Evolutionary conservation across 2,113 vertebrate genomes (phyloP).

Genomic region (Paradoxurus hermaphroditus): DNA sequence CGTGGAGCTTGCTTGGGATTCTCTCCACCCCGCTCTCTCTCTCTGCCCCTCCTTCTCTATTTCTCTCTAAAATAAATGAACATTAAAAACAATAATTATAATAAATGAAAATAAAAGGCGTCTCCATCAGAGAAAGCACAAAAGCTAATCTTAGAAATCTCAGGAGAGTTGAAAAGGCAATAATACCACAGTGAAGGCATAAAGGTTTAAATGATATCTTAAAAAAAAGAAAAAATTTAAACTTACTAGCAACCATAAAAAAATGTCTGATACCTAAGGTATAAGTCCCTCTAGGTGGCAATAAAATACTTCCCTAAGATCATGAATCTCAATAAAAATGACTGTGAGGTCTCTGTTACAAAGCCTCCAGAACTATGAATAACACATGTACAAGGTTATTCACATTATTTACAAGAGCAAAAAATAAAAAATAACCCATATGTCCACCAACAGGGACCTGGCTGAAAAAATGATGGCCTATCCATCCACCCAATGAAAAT

Average conservation of each 20-base stretch:
- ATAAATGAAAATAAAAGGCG: neutral
- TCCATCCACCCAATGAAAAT: neutral
- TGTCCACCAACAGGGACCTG: neutral
- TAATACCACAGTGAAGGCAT: neutral
- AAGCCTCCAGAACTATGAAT: neutral
- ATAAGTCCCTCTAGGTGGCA: neutral
- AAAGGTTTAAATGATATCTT: neutral
- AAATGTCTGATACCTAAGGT: neutral
- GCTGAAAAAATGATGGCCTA: neutral
- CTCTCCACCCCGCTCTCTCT: too few species aligned
- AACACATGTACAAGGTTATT: neutral
- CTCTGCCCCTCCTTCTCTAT: too few species aligned
- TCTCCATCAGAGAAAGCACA: neutral
- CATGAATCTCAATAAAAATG: conserved; percentile 3
- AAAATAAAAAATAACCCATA: neutral
- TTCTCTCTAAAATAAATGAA: too few species aligned
- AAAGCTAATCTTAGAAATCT: neutral
- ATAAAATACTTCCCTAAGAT: conserved; percentile 22
- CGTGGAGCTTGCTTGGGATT: too few species aligned
- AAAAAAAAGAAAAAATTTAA: neutral
- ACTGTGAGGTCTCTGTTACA: neutral
- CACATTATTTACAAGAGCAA: neutral
- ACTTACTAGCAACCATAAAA: neutral
- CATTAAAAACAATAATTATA: too few species aligned
- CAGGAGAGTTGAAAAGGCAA: neutral